Percentiles rank a stretch among this genome's conserved stretches.
Conservation (phyloP, 2,888 invertebrate species). For the Drosophila koepferae region DNA sequence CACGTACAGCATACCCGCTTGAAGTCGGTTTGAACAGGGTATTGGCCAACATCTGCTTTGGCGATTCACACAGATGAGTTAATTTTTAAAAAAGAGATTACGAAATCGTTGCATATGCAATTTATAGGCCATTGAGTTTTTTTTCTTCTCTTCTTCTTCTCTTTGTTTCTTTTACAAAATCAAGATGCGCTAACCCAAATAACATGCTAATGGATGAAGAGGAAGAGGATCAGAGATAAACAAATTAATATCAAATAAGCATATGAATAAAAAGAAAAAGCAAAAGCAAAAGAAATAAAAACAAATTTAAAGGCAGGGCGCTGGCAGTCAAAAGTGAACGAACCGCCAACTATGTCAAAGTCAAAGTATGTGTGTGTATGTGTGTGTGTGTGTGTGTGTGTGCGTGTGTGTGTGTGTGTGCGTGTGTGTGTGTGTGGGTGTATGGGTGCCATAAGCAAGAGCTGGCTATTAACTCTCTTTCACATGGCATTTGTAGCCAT, state of each 20-base stretch:
- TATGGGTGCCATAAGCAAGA: constrained; percentile 22
- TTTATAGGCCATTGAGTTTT: constrained; percentile 57
- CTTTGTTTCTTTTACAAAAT: constrained; percentile 13
- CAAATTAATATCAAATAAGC: constrained; percentile 8
- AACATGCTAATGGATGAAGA: constrained; percentile 12
- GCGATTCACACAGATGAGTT: constrained; percentile 27
- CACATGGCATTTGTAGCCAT: constrained; percentile 48
- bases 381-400: constrained; percentile 19
- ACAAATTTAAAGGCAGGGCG: constrained; percentile 41
- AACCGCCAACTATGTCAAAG: constrained; percentile 59
- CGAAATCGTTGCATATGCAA: constrained; percentile 60
- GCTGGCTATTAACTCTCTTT: constrained; percentile 17
- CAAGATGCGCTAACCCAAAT: constrained; percentile 44
- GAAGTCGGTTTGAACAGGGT: background rate
- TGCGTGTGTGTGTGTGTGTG: constrained; percentile 32
- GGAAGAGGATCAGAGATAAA: constrained; percentile 3
- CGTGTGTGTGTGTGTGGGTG: constrained; percentile 21
- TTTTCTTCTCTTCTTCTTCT: constrained; percentile 1
- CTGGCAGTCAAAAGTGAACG: constrained; percentile 52
- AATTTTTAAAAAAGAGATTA: constrained; percentile 38
- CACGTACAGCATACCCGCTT: background rate
- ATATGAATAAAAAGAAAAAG: constrained; percentile 2
- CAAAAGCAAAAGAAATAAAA: constrained; percentile 4
- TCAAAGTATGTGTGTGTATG: constrained; percentile 28
- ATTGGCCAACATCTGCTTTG: constrained; percentile 6